phyloP scores from a whole-genome alignment of 2,888 invertebrate species.

The Graphium colonna region DNA sequence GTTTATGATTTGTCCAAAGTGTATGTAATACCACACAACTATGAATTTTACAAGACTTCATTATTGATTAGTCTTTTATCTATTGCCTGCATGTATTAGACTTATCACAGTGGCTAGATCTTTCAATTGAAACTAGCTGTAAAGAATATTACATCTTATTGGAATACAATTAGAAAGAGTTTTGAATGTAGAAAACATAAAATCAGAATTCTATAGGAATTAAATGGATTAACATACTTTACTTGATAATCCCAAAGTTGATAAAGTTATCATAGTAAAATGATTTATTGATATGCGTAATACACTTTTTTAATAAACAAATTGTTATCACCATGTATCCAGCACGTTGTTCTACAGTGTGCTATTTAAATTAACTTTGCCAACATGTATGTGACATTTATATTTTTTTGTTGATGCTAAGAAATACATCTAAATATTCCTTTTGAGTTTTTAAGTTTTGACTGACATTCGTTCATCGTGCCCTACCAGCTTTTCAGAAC shows the following conservation, averaged over 20 bases:
- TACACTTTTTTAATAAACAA: not conserved
- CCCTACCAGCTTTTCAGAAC: no score
- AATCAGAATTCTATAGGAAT: not conserved
- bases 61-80: not conserved
- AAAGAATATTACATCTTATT: slow-evolving; percentile 1
- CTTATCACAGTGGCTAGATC: slow-evolving; percentile 6
- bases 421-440: no score
- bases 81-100: not conserved
- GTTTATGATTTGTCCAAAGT: not conserved
- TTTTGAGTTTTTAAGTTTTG: no score
- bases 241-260: slow-evolving; percentile 6
- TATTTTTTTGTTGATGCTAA: not conserved
- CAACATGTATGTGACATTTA: no score
- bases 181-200: not conserved
- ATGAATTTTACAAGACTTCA: not conserved
- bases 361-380: no score
- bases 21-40: not conserved
- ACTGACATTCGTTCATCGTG: no score
- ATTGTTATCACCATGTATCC: not conserved
- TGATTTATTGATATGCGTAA: not conserved
- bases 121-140: not conserved
- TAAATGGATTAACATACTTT: slow-evolving; percentile 4
- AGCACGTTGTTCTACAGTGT: no score
- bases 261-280: slow-evolving; percentile 2
- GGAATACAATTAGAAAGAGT: not conserved